Percentiles rank a stretch among this genome's conserved stretches.
These are phyloP conservation scores for Carcharodon carcharias DNA, from an alignment of 2,797 vertebrate genomes.

Conservation along the genomic window DNA sequence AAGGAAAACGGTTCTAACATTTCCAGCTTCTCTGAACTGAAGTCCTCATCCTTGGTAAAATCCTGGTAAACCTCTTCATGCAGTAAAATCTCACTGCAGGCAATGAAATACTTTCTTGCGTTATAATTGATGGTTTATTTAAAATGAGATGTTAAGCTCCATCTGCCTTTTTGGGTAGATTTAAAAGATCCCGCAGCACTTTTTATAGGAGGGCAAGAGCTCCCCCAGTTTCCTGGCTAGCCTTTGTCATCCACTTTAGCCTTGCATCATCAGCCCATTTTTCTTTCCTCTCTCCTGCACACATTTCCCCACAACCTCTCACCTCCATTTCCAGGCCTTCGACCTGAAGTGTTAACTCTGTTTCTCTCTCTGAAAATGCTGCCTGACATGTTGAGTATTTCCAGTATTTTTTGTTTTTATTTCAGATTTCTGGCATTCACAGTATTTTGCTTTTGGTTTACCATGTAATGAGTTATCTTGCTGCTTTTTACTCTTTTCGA, in stretches of 20 bases:
- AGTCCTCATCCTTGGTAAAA: no score
- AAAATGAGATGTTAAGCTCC: no score
- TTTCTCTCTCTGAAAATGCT: neutral
- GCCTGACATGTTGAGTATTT: neutral
- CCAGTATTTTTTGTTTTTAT: neutral
- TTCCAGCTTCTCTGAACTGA: no score
- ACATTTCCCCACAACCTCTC: neutral
- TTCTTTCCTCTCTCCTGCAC: neutral
- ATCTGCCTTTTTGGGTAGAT: neutral
- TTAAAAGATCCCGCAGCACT: neutral
- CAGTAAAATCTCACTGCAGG: no score
- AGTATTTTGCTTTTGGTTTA: neutral
- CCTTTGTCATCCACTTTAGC: neutral
- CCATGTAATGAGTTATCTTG: neutral
- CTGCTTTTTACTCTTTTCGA: neutral
- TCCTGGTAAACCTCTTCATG: no score
- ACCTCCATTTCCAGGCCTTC: neutral
- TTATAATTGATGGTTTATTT: no score
- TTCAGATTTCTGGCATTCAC: neutral
- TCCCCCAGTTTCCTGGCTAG: neutral
- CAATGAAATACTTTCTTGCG: no score
- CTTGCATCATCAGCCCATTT: neutral
- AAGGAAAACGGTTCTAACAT: no score
- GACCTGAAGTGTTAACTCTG: neutral
- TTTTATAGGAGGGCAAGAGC: neutral